Evolutionary conservation across 2,113 vertebrate genomes (phyloP).

Genomic region (Callospermophilus lateralis): DNA sequence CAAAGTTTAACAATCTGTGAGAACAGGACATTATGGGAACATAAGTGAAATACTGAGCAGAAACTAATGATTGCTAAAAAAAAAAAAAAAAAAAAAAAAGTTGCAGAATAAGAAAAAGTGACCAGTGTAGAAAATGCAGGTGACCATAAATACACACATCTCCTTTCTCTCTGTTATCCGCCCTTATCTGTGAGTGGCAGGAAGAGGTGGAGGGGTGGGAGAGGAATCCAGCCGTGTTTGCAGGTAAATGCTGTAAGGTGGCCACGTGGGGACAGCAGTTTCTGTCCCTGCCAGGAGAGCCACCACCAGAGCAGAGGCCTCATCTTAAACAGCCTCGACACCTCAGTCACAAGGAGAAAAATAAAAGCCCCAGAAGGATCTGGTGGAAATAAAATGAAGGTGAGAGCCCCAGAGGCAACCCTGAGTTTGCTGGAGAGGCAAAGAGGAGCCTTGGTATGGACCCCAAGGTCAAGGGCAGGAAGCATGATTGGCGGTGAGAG

Average conservation of each 20-base stretch:
- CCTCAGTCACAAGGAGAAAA: conserved; percentile 67
- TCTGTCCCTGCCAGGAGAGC: neutral
- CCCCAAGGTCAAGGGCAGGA: conserved; percentile 68
- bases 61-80: neutral
- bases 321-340: conserved; percentile 39
- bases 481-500: neutral
- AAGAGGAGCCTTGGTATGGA: neutral
- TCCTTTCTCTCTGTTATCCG: neutral
- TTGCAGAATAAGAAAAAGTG: neutral
- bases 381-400: conserved; percentile 70
- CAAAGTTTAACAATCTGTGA: neutral
- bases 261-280: neutral
- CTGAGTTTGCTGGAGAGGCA: conserved; percentile 54
- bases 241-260: neutral
- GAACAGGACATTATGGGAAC: neutral
- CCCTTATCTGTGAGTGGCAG: fast-evolving
- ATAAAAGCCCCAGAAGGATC: conserved; percentile 65
- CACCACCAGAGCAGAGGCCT: neutral
- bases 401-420: conserved; percentile 62
- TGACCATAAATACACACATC: neutral
- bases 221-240: neutral
- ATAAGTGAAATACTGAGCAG: neutral
- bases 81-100: neutral
- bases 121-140: neutral
- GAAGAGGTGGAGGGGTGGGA: neutral